phyloP scores from a whole-genome alignment of 2,797 vertebrate genomes.

The Sebastes cheni region DNA sequence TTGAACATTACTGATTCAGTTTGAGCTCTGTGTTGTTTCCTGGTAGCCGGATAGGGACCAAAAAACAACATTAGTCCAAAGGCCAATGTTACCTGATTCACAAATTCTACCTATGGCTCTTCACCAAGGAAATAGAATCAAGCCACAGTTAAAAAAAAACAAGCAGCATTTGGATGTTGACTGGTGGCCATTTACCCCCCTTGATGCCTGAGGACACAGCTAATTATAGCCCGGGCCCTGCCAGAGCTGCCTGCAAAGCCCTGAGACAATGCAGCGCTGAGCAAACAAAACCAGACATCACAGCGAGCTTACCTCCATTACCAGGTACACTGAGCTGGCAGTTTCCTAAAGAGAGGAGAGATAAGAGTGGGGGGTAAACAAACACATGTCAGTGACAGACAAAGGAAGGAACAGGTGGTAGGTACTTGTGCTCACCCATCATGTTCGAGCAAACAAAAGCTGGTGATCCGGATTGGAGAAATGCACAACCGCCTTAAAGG shows the following conservation, averaged over 20 bases:
- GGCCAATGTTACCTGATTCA: not conserved
- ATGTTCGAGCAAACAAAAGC: conserved; percentile 5
- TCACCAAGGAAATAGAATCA: not conserved
- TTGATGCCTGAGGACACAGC: conserved; percentile 44
- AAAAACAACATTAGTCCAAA: not conserved
- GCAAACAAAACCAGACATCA: conserved; percentile 61
- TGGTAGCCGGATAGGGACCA: not conserved
- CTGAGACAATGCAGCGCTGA: conserved; percentile 49
- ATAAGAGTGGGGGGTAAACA: conserved; percentile 48
- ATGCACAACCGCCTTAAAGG: not conserved
- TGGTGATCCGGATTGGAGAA: not conserved
- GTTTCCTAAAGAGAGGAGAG: conserved; percentile 85
- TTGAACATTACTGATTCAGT: not conserved
- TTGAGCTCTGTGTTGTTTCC: not conserved
- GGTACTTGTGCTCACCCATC: not conserved
- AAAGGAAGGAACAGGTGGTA: conserved; percentile 36
- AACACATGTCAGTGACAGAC: conserved; percentile 55
- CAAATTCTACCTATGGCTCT: not conserved
- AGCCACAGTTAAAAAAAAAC: not conserved
- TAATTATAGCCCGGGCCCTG: conserved; percentile 59
- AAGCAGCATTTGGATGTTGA: not conserved
- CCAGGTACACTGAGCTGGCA: conserved; percentile 96
- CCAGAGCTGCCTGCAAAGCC: conserved; percentile 39
- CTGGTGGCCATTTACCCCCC: conserved; percentile 6
- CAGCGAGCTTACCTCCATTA: conserved; percentile 94